Evolutionary conservation across 2,797 vertebrate species (phyloP), one percentile per base, ranked within the genome.

Genomic region (Telmatherina bonti): DNA sequence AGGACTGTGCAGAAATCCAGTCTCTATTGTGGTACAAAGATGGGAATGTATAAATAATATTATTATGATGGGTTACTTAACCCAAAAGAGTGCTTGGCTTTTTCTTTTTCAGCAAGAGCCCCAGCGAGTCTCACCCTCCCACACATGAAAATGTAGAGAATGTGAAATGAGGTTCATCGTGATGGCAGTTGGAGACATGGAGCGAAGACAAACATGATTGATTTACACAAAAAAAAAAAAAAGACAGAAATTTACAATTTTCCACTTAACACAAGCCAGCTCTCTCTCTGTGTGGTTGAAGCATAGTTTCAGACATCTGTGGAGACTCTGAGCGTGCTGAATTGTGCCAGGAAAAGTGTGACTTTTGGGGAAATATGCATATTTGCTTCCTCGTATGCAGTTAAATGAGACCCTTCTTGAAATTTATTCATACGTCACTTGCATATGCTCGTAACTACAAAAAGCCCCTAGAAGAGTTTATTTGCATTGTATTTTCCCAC

Each of bases 71-170:
- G 78, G 81, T 87, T 88, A 75, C 81, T 83, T 68, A 85, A 85
- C 84, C 87, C 70, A 71, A 70, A 86, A 81, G 74, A 85, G 78
- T 72, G 26, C 58, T 82, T 68, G 72, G 59, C 66, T 81, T 78
- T 80, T 70, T 66, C 55, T 77, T 82, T 78, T 70, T 63, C 20
- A 83, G 76, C 85, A 76, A 74, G 70, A 85, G 61, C 85, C 76
- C 72, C 77, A 71, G 81, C 70, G 54, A 64, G 74, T 82, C 83
- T 84, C 78, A 18, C 76, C 79, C 89, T 90, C 85, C 89, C 81
- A 90, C 89, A 85, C 84, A 84, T 83, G 78, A 89, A 93, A 89
- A 91, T 91, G 81, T 83, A 62, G 86, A 88, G 91, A 94, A 93
- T 92, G 90, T 86, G 85, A 87, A 90, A 85, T 78, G 76, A 90